Base-by-base conservation (phyloP, 2,113 vertebrate genomes). In the Aldabrachelys gigantea region DNA sequence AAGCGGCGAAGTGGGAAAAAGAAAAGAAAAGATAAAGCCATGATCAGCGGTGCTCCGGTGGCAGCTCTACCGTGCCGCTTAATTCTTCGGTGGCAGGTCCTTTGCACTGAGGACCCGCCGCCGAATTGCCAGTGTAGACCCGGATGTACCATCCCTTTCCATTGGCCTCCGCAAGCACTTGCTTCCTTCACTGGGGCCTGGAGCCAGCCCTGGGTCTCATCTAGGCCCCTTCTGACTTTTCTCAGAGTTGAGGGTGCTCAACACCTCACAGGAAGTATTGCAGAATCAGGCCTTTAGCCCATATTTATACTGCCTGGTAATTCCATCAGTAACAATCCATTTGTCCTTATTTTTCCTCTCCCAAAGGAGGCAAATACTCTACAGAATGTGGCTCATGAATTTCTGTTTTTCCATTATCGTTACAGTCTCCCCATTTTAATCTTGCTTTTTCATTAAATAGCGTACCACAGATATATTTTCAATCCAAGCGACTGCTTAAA, bases 381-480 rank as follows among this genome's bases (percentile, higher is more conserved):
- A 50, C 65, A 91, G 75, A 81, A 76, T 52, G 72, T 17, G 86
- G 29, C 79, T 95, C 86, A 22, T 86, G 94, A 89, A 94, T 90
- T 95, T 94, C 89, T 90, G 52, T 29, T 94, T 94, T 97, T 96
- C 88, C 96, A 85, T 97, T 97, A 96, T 91, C 94, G 96, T 95
- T 91, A 35, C 78, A 94, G 93, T 53, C 2, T 92, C 96, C 94
- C 81, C 10, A 85, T 95, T 96, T 97, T 96, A 54, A 93, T 95
- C 97, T 96, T 94, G 88, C 47, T 88, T 93, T 96, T 97, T 97
- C 96, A 93, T 96, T 96, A 96, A 96, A 87, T 41, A 87, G 89
- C 90, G 95, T 96, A 95, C 91, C 83, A 69, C 92, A 97, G 97
- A 88, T 89, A 87, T 0, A 5, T 56, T 97, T 98, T 96, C 96